Percentiles rank a stretch among this genome's conserved stretches.
Conservation (phyloP, 2,797 vertebrate genomes). For the Tokudaia tokunoshimensis region DNA sequence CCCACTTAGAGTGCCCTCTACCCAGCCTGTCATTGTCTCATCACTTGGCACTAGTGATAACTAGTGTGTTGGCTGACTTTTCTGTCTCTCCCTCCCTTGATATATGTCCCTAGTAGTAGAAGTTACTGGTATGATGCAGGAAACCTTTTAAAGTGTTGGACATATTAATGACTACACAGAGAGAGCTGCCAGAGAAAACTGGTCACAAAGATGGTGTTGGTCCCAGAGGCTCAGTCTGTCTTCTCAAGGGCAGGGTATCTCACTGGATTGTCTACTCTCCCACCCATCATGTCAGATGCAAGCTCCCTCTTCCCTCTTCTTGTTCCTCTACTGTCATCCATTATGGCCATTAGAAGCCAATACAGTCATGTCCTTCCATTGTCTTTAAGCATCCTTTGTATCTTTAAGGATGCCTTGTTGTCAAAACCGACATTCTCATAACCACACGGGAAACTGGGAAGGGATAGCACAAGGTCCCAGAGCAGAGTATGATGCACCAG, state of each 20-base stretch:
- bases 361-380: constrained; percentile 15
- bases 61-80: constrained; percentile 8
- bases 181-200: not conserved
- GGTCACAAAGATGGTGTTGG: not conserved
- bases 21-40: not conserved
- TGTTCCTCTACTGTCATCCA: not conserved
- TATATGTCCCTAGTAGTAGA: not conserved
- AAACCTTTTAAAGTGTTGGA: not conserved
- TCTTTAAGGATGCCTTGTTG: not conserved
- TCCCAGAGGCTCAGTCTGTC: not conserved
- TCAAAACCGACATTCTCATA: constrained; percentile 26
- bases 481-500: not conserved
- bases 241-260: not conserved
- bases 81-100: not conserved
- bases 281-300: not conserved
- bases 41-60: not conserved
- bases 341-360: constrained; percentile 10
- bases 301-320: not conserved
- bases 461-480: not conserved
- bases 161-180: not conserved
- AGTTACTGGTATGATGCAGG: not conserved
- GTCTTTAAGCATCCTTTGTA: not conserved
- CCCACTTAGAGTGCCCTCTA: not conserved
- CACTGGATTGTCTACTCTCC: fast-evolving
- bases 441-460: constrained; percentile 59